A percentile compares a stretch with the other conserved stretches of the same genome.
phyloP scores from a whole-genome alignment of 2,113 vertebrate genomes.

The Mobula birostris region DNA sequence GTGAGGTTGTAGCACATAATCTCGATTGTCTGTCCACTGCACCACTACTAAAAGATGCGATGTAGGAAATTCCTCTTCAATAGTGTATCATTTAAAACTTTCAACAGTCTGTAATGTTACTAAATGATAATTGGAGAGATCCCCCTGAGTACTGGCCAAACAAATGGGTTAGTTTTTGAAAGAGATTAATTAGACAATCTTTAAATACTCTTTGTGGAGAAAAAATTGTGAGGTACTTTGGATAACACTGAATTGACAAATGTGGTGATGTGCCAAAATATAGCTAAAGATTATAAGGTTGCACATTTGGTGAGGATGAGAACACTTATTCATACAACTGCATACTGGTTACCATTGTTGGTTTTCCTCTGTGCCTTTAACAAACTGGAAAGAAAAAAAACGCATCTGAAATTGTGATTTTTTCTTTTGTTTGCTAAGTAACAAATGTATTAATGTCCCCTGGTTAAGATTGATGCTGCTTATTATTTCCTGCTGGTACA shows the following conservation, averaged over 20 bases:
- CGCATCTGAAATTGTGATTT: neutral
- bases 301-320: neutral
- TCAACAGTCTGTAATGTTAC: neutral
- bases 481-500: neutral
- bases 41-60: too few species aligned
- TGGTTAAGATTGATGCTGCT: neutral
- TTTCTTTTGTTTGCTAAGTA: neutral
- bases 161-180: neutral
- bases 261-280: neutral
- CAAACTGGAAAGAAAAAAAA: neutral
- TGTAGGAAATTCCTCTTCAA: too few species aligned
- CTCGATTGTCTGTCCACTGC: too few species aligned
- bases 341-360: neutral
- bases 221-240: neutral
- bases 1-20: neutral
- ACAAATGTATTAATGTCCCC: neutral
- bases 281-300: neutral
- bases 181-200: too few species aligned
- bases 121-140: neutral
- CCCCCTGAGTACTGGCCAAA: neutral
- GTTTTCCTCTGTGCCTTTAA: neutral
- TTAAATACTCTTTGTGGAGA: neutral
- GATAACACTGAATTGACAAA: neutral
- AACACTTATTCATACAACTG: neutral
- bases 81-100: too few species aligned